Percentiles rank a stretch among this genome's conserved stretches.
phyloP scores from a whole-genome alignment of 2,888 invertebrate genomes.

The Lycocerus yunnanus region DNA sequence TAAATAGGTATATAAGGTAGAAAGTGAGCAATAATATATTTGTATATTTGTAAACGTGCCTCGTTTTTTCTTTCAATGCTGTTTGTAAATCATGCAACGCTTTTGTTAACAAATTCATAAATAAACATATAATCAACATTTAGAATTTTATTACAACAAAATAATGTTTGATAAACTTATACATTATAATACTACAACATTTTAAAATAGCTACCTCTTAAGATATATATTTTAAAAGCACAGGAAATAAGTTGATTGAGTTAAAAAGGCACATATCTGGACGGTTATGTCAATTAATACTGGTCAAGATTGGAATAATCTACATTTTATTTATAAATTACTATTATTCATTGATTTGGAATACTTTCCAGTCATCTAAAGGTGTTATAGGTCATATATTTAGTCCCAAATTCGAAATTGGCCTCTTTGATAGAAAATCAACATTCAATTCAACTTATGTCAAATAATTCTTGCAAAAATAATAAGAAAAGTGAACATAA shows the following conservation, averaged over 20 bases:
- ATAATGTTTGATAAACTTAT: conserved; percentile 17
- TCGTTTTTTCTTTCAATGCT: conserved; percentile 36
- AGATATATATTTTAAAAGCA: conserved; percentile 4
- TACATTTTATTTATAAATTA: neutral
- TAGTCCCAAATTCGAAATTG: no score
- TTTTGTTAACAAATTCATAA: conserved; percentile 28
- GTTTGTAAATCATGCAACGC: conserved; percentile 30
- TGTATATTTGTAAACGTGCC: conserved; percentile 41
- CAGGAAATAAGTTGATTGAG: conserved; percentile 7
- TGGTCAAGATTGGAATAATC: conserved; percentile 34
- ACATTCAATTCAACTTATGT: no score
- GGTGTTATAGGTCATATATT: no score
- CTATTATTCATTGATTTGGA: neutral
- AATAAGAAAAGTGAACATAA: no score
- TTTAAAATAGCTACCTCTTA: conserved; percentile 26
- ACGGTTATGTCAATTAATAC: conserved; percentile 35
- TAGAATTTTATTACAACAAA: conserved; percentile 29
- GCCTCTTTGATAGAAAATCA: no score
- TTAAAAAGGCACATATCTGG: conserved; percentile 28
- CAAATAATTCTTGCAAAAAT: no score
- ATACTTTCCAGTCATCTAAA: neutral
- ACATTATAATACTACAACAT: conserved; percentile 19
- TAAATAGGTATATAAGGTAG: conserved; percentile 19
- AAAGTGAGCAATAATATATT: conserved; percentile 38
- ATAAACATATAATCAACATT: conserved; percentile 26